These are phyloP conservation scores for Dolichomitus sp. DNA, from an alignment of 2,888 invertebrate genomes.

Conservation along the genomic window DNA sequence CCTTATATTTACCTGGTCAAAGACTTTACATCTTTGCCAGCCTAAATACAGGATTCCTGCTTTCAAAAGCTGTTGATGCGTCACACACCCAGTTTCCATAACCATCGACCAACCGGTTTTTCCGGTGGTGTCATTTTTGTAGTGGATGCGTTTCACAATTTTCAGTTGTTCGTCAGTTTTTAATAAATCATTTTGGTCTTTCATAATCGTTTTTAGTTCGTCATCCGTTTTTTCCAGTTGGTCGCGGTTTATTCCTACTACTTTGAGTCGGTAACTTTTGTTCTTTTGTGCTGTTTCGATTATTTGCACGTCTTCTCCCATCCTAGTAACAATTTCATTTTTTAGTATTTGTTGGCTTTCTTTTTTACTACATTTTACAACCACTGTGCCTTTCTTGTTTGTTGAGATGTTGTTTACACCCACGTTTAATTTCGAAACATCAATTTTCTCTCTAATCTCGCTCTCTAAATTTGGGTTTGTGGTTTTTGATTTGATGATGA, in stretches of 20 bases:
- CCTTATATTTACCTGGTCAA: too few species aligned
- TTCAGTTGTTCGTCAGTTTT: background rate
- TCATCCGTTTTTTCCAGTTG: too few species aligned
- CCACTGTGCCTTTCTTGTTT: slow-evolving; percentile 21
- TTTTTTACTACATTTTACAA: slow-evolving; percentile 9
- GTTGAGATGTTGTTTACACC: too few species aligned
- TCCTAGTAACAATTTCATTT: background rate
- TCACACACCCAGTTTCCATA: background rate
- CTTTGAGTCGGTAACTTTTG: background rate
- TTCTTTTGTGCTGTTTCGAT: background rate
- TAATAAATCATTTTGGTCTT: slow-evolving; percentile 12
- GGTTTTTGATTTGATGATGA: too few species aligned
- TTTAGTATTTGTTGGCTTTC: background rate
- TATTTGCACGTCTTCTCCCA: background rate
- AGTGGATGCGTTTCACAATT: background rate
- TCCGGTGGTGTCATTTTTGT: too few species aligned
- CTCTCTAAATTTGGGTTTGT: too few species aligned
- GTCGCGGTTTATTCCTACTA: background rate
- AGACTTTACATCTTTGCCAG: too few species aligned
- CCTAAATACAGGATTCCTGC: background rate
- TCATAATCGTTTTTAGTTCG: background rate
- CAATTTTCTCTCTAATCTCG: too few species aligned
- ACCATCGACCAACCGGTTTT: slow-evolving; percentile 1
- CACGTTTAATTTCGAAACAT: too few species aligned
- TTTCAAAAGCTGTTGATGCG: slow-evolving; percentile 24